Base-by-base conservation (phyloP, 2,797 vertebrate genomes). In the Agapornis canus region DNA sequence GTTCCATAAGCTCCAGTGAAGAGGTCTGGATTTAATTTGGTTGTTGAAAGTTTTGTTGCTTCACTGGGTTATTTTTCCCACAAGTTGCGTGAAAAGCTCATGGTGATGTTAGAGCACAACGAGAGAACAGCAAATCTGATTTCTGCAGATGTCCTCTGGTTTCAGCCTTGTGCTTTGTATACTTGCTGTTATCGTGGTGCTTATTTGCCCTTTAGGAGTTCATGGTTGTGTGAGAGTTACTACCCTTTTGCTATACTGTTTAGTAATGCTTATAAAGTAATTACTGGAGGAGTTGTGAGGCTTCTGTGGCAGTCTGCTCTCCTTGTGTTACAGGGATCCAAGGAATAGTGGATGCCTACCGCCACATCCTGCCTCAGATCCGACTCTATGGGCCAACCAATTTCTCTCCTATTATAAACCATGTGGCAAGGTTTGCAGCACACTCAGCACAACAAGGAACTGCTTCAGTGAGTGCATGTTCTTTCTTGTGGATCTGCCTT, bases 321-420 rank as follows among this genome's bases (percentile, higher is more conserved):
- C 65, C 42, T 61, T 94, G 31, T 86, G 40, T 82, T 92, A 17
- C 93, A 99, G 99, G 99, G 49, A 96, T 99, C n/a, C 97, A 99
- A 90, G 99, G 99, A 27, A 98, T 99, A 56, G 96, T 99, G 63
- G 98, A 99, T 31, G 98, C 99, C 37, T 99, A 99, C 92, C 97
- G 98, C 64, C 95, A 94, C 84, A 98, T 97, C 71, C 82, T 99
- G 82, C 99, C 98, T 59, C 98, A 99, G 90, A 89, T 99, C 73
- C 95, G 89, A 29, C 98, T 99, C 15, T 99, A 98, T 1, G 98
- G 99, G 27, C 99, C 99, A n/a, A 99, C 99, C 78, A 99, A 99
- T 97, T 99, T 99, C 96, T 99, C 99, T 40, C 99, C 99, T 47
- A 98, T 99, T 97, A 99, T 99, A 96, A 99, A 97, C 92, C 99